Evolutionary conservation across 2,888 invertebrate species (phyloP).

Genomic region (Tetragnatha montana): DNA sequence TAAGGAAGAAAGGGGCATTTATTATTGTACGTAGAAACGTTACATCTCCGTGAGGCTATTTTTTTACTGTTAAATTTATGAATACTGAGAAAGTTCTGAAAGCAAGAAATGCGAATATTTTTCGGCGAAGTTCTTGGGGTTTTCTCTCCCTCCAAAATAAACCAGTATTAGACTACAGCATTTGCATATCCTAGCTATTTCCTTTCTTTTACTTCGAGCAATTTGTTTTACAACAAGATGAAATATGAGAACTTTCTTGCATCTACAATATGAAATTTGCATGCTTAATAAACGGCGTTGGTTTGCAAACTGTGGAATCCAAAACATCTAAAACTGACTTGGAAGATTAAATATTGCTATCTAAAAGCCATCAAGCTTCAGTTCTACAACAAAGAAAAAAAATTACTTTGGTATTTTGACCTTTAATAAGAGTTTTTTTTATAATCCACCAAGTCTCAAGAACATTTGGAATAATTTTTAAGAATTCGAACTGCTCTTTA

Average conservation of each 20-base stretch:
- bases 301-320: too few species aligned
- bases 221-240: not conserved
- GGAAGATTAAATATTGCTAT: too few species aligned
- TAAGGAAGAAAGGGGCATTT: not conserved
- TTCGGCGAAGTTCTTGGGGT: slow-evolving; percentile 14
- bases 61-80: slow-evolving; percentile 51
- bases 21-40: not conserved
- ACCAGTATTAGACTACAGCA: slow-evolving; percentile 27
- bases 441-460: too few species aligned
- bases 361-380: too few species aligned
- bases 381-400: too few species aligned
- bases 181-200: slow-evolving; percentile 42
- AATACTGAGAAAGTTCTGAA: slow-evolving; percentile 4
- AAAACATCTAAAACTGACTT: too few species aligned
- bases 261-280: not conserved
- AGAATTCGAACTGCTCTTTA: too few species aligned
- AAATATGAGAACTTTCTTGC: not conserved
- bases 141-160: slow-evolving; percentile 27
- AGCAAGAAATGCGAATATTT: too few species aligned
- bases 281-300: too few species aligned
- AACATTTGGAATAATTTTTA: too few species aligned
- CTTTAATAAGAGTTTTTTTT: too few species aligned
- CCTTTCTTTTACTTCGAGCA: not conserved
- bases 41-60: not conserved
- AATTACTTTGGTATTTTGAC: too few species aligned